A percentile compares a stretch with the other conserved stretches of the same genome.
Evolutionary conservation across 2,113 vertebrate genomes (phyloP).

Genomic region (Ia io): DNA sequence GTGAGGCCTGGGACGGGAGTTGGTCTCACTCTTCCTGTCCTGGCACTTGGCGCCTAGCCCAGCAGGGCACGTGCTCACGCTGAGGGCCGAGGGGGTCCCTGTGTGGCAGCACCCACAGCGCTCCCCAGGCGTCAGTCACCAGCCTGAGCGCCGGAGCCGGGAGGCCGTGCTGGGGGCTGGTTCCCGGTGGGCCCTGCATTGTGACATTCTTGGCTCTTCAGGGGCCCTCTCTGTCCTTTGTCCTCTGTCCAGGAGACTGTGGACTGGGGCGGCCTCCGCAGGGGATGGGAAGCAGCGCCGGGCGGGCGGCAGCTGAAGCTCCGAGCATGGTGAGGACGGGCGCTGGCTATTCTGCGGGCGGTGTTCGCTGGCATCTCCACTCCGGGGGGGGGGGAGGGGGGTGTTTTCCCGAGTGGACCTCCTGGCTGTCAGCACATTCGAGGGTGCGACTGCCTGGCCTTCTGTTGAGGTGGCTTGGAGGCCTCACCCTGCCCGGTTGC

Average conservation of each 20-base stretch:
- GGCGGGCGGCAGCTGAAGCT: conserved; percentile 3
- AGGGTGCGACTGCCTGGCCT: neutral
- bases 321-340: conserved; percentile 79
- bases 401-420: neutral
- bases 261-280: neutral
- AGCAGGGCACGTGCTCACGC: neutral
- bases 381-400: neutral
- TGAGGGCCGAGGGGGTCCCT: no score
- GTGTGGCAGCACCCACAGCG: neutral
- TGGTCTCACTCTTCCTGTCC: neutral
- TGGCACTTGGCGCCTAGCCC: no score
- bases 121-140: neutral
- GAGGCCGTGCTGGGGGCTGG: neutral
- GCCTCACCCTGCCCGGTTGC: neutral
- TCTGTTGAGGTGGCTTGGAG: neutral
- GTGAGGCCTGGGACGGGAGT: neutral
- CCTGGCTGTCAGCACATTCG: neutral
- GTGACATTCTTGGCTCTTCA: neutral
- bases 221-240: neutral
- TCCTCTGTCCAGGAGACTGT: conserved; percentile 45
- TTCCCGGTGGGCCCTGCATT: neutral
- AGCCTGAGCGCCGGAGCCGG: neutral
- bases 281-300: conserved; percentile 43
- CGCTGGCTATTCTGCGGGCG: neutral
- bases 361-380: neutral